phyloP scores from a whole-genome alignment of 2,113 vertebrate species.

The Hiodon alosoides region DNA sequence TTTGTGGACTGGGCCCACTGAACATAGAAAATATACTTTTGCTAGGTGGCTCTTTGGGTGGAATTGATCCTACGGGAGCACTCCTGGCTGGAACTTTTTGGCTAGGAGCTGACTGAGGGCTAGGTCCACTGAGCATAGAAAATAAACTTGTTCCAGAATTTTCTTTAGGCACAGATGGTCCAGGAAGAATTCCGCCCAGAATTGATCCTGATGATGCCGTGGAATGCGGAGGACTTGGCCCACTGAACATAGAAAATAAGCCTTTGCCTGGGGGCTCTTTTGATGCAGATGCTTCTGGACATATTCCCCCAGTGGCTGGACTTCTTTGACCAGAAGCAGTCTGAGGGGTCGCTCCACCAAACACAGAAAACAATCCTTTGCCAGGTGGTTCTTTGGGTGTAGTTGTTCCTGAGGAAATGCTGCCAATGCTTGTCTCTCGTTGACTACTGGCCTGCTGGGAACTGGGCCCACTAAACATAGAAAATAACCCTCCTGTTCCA shows the following conservation, averaged over 20 bases:
- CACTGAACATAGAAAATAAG: constrained; percentile 55
- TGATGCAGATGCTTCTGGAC: constrained; percentile 22
- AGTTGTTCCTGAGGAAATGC: neutral
- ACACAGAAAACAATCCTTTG: constrained; percentile 19
- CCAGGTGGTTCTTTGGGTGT: constrained; percentile 4
- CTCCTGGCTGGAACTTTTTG: constrained; percentile 26
- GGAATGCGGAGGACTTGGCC: constrained; percentile 36
- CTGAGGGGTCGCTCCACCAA: neutral
- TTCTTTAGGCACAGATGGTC: constrained; percentile 52
- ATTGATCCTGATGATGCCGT: constrained; percentile 48
- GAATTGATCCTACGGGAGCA: constrained; percentile 22
- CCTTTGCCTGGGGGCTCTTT: constrained; percentile 49
- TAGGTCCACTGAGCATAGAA: constrained; percentile 61
- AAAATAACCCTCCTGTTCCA: constrained; percentile 35
- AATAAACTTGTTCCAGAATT: constrained; percentile 53
- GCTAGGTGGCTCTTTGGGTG: constrained; percentile 45
- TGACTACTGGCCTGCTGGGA: constrained; percentile 3
- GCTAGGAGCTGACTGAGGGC: constrained; percentile 38
- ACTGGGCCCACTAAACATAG: constrained; percentile 13
- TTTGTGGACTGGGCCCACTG: constrained; percentile 39
- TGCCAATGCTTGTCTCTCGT: neutral
- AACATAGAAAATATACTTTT: constrained; percentile 62
- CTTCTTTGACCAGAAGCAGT: constrained; percentile 15
- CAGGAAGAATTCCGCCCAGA: constrained; percentile 59
- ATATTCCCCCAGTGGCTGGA: constrained; percentile 31